Evolutionary conservation across 92 coral and sea anemone genomes (phyloP).

Genomic region (Plumapathes pennacea): DNA sequence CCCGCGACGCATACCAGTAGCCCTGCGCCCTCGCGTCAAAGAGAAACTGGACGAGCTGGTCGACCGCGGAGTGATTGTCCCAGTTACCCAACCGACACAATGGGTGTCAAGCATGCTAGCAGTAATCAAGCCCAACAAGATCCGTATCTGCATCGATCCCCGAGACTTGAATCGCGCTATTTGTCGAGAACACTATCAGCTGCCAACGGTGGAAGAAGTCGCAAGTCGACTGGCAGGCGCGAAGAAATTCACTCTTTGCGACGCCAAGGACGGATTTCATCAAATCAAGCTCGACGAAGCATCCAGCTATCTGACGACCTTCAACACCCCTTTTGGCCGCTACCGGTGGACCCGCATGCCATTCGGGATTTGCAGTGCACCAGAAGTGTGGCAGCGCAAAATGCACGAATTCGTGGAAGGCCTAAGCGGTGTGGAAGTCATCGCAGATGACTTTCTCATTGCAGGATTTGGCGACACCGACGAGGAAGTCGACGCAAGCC

Average conservation of each 20-base stretch:
- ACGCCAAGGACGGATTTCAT: conserved; percentile 55
- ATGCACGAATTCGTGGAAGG: conserved; percentile 1
- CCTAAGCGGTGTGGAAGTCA: conserved; percentile 41
- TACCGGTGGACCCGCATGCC: conserved; percentile 36
- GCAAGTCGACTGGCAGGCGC: conserved; percentile 35
- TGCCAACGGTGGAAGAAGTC: conserved; percentile 57
- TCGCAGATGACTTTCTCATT: conserved; percentile 56
- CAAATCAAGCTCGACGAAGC: conserved; percentile 37
- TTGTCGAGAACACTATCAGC: conserved; percentile 46
- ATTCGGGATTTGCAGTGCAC: conserved; percentile 45
- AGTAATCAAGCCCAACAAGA: conserved; percentile 59
- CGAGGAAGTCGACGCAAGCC: conserved; percentile 38
- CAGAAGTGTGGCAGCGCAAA: conserved; percentile 35
- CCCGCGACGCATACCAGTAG: too few species aligned
- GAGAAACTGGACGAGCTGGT: conserved; percentile 6
- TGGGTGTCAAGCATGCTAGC: conserved; percentile 64
- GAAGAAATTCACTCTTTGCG: conserved; percentile 41
- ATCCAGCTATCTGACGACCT: conserved; percentile 31
- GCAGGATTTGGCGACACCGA: conserved; percentile 60
- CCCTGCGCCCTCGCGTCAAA: too few species aligned
- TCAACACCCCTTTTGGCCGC: conserved; percentile 52
- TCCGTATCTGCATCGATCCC: conserved; percentile 50
- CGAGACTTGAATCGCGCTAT: conserved; percentile 48
- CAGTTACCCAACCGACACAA: conserved; percentile 49
- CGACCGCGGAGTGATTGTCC: conserved; percentile 33